A percentile compares a stretch with the other conserved stretches of the same genome.
Conservation (phyloP, 1,140 invertebrate species). For the Eubasilissa regina region DNA sequence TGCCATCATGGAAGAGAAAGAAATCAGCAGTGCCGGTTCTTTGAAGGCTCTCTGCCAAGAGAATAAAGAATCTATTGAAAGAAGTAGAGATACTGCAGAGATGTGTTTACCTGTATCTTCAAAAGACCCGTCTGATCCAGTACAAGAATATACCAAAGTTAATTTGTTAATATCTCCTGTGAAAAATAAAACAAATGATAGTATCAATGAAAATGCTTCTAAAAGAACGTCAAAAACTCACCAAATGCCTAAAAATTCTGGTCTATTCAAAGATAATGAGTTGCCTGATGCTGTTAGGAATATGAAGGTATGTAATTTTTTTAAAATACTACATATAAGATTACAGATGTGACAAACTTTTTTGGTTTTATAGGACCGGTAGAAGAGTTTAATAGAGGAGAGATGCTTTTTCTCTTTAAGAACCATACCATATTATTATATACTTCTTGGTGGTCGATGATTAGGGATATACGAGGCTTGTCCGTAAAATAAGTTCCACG, state of each 20-base stretch:
- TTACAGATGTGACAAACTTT: not conserved
- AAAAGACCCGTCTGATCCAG: not conserved
- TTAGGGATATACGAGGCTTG: too few species aligned
- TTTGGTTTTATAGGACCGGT: too few species aligned
- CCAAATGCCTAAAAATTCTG: not conserved
- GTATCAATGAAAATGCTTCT: not conserved
- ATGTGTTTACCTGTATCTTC: too few species aligned
- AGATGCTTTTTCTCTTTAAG: too few species aligned
- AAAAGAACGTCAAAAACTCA: not conserved
- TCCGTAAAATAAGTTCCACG: too few species aligned
- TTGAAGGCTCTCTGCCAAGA: not conserved
- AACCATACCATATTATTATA: too few species aligned
- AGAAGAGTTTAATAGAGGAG: too few species aligned
- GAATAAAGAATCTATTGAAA: not conserved
- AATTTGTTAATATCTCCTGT: not conserved
- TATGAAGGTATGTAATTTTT: not conserved
- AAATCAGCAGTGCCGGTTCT: not conserved
- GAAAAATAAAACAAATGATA: constrained; percentile 6
- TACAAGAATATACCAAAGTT: not conserved
- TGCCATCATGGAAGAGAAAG: constrained; percentile 39
- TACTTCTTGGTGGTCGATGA: too few species aligned
- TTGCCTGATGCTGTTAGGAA: constrained; percentile 8
- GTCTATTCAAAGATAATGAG: not conserved
- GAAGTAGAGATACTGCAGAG: not conserved
- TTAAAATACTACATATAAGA: not conserved